Conservation (phyloP, 2,888 invertebrate species). For the Pheosia gnoma region DNA sequence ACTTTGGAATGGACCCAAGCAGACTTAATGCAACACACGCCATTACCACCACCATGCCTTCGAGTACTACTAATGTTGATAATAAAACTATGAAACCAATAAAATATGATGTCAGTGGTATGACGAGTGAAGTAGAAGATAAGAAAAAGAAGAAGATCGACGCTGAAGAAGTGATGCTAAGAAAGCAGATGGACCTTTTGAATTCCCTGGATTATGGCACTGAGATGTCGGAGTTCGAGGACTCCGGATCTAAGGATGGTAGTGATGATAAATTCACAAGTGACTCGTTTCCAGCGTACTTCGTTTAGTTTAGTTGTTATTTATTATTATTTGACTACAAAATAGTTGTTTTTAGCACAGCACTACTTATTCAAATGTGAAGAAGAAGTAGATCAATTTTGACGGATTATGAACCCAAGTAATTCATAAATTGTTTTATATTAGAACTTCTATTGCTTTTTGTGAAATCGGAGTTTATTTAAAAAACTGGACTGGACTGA, state of each 20-base stretch:
- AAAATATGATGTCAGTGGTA: conserved; percentile 39
- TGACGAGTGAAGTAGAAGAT: conserved; percentile 44
- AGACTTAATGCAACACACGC: conserved; percentile 1
- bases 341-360: conserved; percentile 10
- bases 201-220: conserved; percentile 67
- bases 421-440: too few species aligned
- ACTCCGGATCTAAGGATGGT: conserved; percentile 49
- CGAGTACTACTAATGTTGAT: not conserved
- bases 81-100: not conserved
- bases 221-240: conserved; percentile 49
- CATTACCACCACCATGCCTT: not conserved
- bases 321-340: conserved; percentile 19
- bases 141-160: conserved; percentile 30
- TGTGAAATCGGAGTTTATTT: too few species aligned
- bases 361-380: not conserved
- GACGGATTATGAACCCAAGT: too few species aligned
- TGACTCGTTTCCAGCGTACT: conserved; percentile 51
- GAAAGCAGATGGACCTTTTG: conserved; percentile 58
- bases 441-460: too few species aligned
- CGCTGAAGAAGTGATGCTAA: conserved; percentile 47
- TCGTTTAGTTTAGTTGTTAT: conserved; percentile 22
- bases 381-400: not conserved
- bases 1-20: conserved; percentile 40
- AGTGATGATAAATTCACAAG: conserved; percentile 40
- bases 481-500: too few species aligned